Percentiles rank a stretch among this genome's conserved stretches.
Conservation (phyloP, 2,113 vertebrate genomes). For the Ranitomeya variabilis region DNA sequence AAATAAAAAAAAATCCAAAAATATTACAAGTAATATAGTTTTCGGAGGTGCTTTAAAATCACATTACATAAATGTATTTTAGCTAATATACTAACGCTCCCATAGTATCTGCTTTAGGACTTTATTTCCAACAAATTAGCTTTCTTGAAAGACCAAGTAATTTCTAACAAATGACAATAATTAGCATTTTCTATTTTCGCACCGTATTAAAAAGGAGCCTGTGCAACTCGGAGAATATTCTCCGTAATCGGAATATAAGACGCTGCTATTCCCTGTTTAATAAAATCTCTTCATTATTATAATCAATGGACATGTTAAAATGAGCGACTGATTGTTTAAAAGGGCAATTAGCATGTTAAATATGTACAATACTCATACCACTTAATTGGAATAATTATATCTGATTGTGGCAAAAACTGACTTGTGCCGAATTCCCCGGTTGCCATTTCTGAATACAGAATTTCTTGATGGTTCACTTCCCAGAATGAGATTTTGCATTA, state of each 20-base stretch:
- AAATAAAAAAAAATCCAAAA: background rate
- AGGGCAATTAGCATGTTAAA: constrained; percentile 47
- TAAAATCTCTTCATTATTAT: constrained; percentile 51
- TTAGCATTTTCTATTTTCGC: constrained; percentile 33
- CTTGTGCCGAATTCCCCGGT: constrained; percentile 18
- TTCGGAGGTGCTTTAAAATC: background rate
- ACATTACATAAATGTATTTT: background rate
- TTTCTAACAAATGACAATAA: constrained; percentile 26
- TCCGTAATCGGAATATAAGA: background rate
- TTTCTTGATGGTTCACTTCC: constrained; percentile 37
- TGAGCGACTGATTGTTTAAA: constrained; percentile 39
- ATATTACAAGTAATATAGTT: background rate
- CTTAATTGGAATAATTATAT: constrained; percentile 40
- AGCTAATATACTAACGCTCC: constrained; percentile 1
- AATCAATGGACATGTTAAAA: constrained; percentile 40
- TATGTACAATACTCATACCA: constrained; percentile 40
- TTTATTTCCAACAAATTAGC: constrained; percentile 22
- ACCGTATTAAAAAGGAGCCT: background rate
- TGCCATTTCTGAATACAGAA: constrained; percentile 30
- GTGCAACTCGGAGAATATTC: background rate
- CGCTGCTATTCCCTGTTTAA: constrained; percentile 42
- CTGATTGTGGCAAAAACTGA: constrained; percentile 21
- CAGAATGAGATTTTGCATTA: constrained; percentile 3
- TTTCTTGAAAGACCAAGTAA: constrained; percentile 16
- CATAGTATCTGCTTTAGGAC: background rate